Base-by-base conservation (phyloP, 1,140 invertebrate species). In the Psix sp. region DNA sequence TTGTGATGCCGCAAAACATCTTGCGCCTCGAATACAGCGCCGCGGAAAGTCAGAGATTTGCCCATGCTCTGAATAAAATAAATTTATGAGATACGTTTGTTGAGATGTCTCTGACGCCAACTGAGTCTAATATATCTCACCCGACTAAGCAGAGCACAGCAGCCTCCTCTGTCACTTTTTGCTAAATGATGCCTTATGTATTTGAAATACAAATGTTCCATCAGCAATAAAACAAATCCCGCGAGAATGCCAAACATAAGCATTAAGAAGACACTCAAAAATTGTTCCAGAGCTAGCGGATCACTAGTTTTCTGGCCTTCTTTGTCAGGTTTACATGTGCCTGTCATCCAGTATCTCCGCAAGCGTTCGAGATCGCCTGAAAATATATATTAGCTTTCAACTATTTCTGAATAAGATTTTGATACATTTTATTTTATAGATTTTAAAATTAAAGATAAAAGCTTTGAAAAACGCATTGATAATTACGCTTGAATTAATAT, bases 291-390 rank as follows among this genome's bases (percentile, higher is more conserved):
- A 1, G 97, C 97, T 65, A 99, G 87, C 0, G 96, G 97, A 83
- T 98, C 95, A 52, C 93, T 94, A 33, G 93, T 94, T 82, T 95
- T 95, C 77, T 94, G 92, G 79, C 96, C 94, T 82, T 96, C 94
- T 79, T 96, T 96, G 11, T 94, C 94, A 0, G 94, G 94, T 77
- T 96, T 94, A 85, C 98, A 99, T 0, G 96, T 95, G 3, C 98
- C 98, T 0, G 97, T 98, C 91, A 99, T 94, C 97, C 98, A 99
- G 82, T 96, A 98, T 62, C 96, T 91, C 70, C 97, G 91, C 65
- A 99, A 88, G 70, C 97, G 89, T 86, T 99, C 98, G 72, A 99
- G 87, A 85, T 99, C 96, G 36, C 94, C 94, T 94, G 71, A 4
- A 83, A 79, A 38, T n/a, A n/a, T n/a, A n/a, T n/a, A n/a, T n/a